Evolutionary conservation across 2,888 invertebrate genomes (phyloP), one percentile per base, ranked within the genome.

Genomic region (Zaprionus obscuricornis): DNA sequence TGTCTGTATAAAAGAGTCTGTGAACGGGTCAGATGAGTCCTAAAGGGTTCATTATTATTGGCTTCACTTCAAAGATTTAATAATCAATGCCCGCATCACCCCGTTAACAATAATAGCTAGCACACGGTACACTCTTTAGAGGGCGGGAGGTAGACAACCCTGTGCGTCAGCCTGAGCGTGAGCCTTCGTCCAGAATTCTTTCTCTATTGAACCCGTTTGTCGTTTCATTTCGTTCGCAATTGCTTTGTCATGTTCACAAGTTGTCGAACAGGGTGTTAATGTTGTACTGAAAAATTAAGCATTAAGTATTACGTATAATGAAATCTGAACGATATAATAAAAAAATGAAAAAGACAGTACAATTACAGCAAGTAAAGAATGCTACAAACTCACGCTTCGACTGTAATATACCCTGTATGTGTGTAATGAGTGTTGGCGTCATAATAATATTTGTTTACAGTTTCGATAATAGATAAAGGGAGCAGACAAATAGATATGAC

Each of bases 191-290:
- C n/a, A n/a, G n/a, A n/a, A n/a, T n/a, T n/a, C 24, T 24, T 17
- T 2, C 22, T 10, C n/a, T 18, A 18, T 37, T 37, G n/a, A 51
- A 39, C 43, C 16, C 36, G 26, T 33, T 36, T 24, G 52, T 26
- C 20, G 16, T 17, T 37, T 31, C 33, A 14, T 42, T 20, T 24
- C 52, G 52, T 56, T 55, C 65, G 81, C 82, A 86, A 84, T 86
- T 85, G 86, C 86, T 83, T 85, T 86, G 83, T 86, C 85, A 86
- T 85, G 85, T 85, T 85, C 86, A 85, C 86, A 85, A 86, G 77
- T 85, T 85, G 85, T 85, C 66, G 65, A 74, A 81, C 85, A 85
- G 85, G 74, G 86, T 86, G 85, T 86, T 85, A 81, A 85, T 81
- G 76, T 81, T 85, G 79, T 81, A 72, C 72, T 76, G 66, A 64